Base-by-base conservation (phyloP, 2,888 invertebrate genomes). In the Archaeoteleia sp. region DNA sequence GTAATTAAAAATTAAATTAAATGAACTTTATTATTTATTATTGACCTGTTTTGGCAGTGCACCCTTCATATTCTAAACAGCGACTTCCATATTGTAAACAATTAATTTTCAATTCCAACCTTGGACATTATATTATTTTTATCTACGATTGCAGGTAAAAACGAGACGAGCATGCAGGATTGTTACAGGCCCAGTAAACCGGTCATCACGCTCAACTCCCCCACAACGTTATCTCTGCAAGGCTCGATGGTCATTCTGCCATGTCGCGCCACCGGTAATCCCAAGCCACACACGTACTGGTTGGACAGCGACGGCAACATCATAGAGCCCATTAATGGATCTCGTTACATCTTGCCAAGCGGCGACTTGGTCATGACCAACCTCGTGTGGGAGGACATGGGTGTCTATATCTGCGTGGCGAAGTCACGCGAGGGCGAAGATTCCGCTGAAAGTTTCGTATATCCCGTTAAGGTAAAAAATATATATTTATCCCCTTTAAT, bases 301-400 rank as follows among this genome's bases (percentile, higher is more conserved):
- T 12, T 27, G 3, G 73, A 79, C 43, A 3, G 13, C 10, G 55
- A 61, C 25, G 3, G 39, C 0, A 54, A 53, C 4, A 8, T 53
- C 55, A n/a, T n/a, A n/a, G n/a, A n/a, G n/a, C n/a, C n/a, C n/a
- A n/a, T n/a, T n/a, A n/a, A n/a, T n/a, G n/a, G n/a, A n/a, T n/a
- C n/a, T n/a, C n/a, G n/a, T n/a, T 76, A 73, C 69, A 68, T 85
- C 62, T 86, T 93, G 61, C 88, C 90, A 1, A 91, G 90, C 74
- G 96, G 96, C 0, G 93, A 93, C 74, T 87, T 97, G 15, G 79
- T 93, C 30, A 93, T 97, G 73, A 86, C 88, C 12, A 87, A 89
- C 7, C 87, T 95, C 4, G 87, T 87, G 32, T 97, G 94, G 93
- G 85, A 87, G 6, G 93, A 95, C 75, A 95, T 95, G 95, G 96